These are phyloP conservation scores for Otus scops DNA, from an alignment of 2,797 vertebrate genomes.

Conservation along the genomic window DNA sequence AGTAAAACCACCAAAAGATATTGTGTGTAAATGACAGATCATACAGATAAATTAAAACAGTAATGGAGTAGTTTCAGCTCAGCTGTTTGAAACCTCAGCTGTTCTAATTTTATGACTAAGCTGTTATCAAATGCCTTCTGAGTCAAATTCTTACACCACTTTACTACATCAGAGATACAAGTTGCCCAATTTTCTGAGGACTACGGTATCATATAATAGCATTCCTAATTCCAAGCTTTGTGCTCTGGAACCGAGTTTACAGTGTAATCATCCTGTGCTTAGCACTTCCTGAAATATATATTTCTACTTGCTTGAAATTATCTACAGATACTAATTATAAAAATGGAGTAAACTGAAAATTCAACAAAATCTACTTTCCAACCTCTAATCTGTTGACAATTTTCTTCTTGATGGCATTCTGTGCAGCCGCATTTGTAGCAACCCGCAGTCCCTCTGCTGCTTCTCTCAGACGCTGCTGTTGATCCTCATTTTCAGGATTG, in stretches of 20 bases:
- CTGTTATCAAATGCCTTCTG: neutral
- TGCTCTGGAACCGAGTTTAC: neutral
- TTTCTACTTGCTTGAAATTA: neutral
- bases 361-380: slow-evolving; percentile 12
- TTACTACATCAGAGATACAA: neutral
- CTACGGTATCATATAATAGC: neutral
- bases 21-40: neutral
- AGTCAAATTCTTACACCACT: neutral
- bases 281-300: neutral
- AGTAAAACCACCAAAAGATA: neutral
- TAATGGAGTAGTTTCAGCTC: neutral
- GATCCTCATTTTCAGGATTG: slow-evolving; percentile 97
- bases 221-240: neutral
- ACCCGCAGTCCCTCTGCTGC: slow-evolving; percentile 95
- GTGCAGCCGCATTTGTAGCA: slow-evolving; percentile 96
- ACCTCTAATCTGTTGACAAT: slow-evolving; percentile 97
- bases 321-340: neutral
- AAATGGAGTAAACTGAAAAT: neutral
- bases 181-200: neutral
- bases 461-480: slow-evolving; percentile 94
- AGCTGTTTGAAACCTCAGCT: neutral
- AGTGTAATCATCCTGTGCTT: neutral
- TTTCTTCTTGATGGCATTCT: slow-evolving; percentile 99
- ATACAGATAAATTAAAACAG: neutral
- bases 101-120: neutral